phyloP scores from a whole-genome alignment of 2,888 invertebrate species.

The Erebia aethiops region DNA sequence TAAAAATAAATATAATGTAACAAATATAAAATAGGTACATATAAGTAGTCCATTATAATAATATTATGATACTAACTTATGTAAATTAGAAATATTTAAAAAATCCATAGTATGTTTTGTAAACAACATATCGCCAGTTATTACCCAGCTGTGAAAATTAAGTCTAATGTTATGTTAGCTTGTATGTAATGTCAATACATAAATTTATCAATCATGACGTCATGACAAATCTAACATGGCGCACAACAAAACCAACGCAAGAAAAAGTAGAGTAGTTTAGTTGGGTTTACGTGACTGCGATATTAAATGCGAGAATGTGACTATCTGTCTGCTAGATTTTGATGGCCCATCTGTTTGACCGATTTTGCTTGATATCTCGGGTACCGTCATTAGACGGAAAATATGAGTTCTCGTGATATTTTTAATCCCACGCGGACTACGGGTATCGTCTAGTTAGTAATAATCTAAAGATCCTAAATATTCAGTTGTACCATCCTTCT shows the following conservation, averaged over 20 bases:
- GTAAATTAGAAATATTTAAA: constrained; percentile 12
- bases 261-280: not conserved
- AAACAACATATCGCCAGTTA: constrained; percentile 7
- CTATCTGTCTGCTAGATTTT: too few relatives aligned
- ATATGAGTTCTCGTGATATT: too few relatives aligned
- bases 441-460: too few relatives aligned
- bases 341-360: too few relatives aligned
- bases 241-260: not conserved
- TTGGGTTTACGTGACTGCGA: too few relatives aligned
- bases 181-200: not conserved
- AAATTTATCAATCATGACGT: not conserved
- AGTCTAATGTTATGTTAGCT: not conserved
- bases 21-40: constrained; percentile 4
- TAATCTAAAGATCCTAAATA: not conserved
- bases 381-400: too few relatives aligned
- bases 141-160: not conserved
- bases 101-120: not conserved
- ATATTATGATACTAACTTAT: not conserved
- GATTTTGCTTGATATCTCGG: too few relatives aligned
- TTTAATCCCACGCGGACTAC: too few relatives aligned
- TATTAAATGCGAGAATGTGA: too few relatives aligned
- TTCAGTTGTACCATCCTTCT: constrained; percentile 10
- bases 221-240: not conserved
- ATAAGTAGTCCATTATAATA: constrained; percentile 8
- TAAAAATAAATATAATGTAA: constrained; percentile 13